Evolutionary conservation across 2,113 vertebrate genomes (phyloP).

Genomic region (sheep (Ovis aries)): DNA sequence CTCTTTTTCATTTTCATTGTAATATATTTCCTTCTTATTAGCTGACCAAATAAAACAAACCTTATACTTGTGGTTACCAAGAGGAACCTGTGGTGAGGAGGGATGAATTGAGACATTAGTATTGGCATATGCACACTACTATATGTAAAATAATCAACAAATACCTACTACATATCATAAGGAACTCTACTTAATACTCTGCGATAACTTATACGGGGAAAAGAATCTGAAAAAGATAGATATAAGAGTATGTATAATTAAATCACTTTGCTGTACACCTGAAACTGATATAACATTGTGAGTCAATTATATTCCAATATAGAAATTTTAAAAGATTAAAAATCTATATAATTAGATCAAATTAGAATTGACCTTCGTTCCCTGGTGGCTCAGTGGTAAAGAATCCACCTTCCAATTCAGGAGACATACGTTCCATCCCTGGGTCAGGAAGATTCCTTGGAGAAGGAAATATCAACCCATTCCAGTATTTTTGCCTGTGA

Average conservation of each 20-base stretch:
- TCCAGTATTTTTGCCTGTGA: too few species aligned
- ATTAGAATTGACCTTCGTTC: background rate
- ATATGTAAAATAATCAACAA: background rate
- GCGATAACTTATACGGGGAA: background rate
- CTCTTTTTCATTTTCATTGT: background rate
- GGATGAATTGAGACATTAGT: background rate
- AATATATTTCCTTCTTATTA: background rate
- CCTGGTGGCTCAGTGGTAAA: too few species aligned
- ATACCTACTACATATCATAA: background rate
- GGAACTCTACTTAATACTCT: background rate
- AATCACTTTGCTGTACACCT: background rate
- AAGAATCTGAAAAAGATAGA: background rate
- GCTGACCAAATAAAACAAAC: background rate
- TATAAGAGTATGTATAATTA: background rate
- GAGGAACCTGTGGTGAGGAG: background rate
- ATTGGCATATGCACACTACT: background rate
- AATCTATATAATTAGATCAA: background rate
- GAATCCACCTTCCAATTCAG: too few species aligned
- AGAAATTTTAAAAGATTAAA: background rate
- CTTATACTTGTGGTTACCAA: background rate
- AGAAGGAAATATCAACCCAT: too few species aligned
- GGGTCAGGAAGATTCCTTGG: too few species aligned
- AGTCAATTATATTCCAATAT: background rate
- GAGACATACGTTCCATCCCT: too few species aligned
- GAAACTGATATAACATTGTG: background rate